Conservation (phyloP, 1,140 invertebrate genomes). For the Pemphigus obesinymphae region DNA sequence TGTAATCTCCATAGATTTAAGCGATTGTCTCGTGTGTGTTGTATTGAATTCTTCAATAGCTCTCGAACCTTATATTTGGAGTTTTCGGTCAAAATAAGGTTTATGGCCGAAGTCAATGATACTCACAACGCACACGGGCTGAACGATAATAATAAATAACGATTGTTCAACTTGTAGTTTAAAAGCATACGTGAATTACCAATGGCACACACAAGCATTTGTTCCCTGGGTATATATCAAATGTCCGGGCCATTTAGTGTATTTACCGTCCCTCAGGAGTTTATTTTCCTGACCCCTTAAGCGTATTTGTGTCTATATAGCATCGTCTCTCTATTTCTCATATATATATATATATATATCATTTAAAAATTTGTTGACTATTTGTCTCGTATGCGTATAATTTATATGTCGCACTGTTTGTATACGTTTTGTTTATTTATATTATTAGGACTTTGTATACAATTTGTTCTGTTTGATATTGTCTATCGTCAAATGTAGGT, state of each 20-base stretch:
- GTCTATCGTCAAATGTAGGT: neutral
- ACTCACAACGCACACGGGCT: neutral
- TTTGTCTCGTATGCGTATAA: neutral
- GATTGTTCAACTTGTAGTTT: neutral
- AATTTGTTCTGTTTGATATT: neutral
- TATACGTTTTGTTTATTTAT: neutral
- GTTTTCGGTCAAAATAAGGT: neutral
- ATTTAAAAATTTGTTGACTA: neutral
- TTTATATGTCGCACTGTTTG: neutral
- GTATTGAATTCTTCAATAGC: neutral
- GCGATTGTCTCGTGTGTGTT: neutral
- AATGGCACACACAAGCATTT: neutral
- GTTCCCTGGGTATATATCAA: neutral
- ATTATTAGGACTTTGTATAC: neutral
- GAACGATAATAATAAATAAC: conserved; percentile 13
- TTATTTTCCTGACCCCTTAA: neutral
- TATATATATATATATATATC: neutral
- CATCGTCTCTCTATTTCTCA: neutral
- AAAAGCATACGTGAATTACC: conserved; percentile 14
- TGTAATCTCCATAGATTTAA: neutral
- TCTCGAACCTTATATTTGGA: neutral
- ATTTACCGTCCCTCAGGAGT: neutral
- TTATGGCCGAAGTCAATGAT: neutral
- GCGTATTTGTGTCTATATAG: neutral
- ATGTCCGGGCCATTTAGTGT: neutral